These are phyloP conservation scores for Coelopa frigida DNA, from an alignment of 1,140 invertebrate genomes.

Conservation along the genomic window DNA sequence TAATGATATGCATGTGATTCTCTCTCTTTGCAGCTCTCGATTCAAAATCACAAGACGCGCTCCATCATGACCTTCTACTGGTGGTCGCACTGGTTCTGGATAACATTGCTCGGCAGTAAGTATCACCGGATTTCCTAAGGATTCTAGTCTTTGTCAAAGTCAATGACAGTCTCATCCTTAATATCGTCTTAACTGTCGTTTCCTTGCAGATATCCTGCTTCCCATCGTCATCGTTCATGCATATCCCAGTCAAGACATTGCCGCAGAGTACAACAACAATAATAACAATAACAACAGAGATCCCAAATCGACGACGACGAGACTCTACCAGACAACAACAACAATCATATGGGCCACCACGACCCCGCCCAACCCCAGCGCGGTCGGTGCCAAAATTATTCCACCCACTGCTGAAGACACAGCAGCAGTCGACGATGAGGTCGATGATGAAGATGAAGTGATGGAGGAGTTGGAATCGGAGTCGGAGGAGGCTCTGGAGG, in stretches of 20 bases:
- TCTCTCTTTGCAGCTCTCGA: slow-evolving; percentile 11
- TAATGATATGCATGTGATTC: no score
- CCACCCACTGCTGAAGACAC: slow-evolving; percentile 4
- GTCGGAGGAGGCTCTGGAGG: slow-evolving; percentile 3
- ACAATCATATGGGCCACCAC: slow-evolving; percentile 23
- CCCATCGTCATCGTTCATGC: slow-evolving; percentile 26
- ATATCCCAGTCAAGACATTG: slow-evolving; percentile 36
- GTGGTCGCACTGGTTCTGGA: slow-evolving; percentile 67
- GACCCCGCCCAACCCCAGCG: slow-evolving; percentile 5
- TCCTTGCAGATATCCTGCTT: slow-evolving; percentile 17
- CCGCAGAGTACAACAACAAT: slow-evolving; percentile 15
- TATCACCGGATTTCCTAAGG: no score
- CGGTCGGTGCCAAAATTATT: background rate
- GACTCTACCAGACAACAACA: slow-evolving; percentile 31
- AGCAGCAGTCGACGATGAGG: slow-evolving; percentile 1
- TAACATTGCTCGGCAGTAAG: slow-evolving; percentile 46
- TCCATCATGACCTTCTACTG: slow-evolving; percentile 60
- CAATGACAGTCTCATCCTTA: slow-evolving; percentile 1
- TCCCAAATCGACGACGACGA: slow-evolving; percentile 30
- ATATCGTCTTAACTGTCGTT: slow-evolving; percentile 6
- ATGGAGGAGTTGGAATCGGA: slow-evolving; percentile 6
- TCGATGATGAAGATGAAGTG: slow-evolving; percentile 1
- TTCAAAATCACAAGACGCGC: slow-evolving; percentile 22
- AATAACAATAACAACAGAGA: slow-evolving; percentile 5
- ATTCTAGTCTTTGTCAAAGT: background rate